Evolutionary conservation across 2,888 invertebrate species (phyloP), one percentile per base, ranked within the genome.

Genomic region (Hedya salicella): DNA sequence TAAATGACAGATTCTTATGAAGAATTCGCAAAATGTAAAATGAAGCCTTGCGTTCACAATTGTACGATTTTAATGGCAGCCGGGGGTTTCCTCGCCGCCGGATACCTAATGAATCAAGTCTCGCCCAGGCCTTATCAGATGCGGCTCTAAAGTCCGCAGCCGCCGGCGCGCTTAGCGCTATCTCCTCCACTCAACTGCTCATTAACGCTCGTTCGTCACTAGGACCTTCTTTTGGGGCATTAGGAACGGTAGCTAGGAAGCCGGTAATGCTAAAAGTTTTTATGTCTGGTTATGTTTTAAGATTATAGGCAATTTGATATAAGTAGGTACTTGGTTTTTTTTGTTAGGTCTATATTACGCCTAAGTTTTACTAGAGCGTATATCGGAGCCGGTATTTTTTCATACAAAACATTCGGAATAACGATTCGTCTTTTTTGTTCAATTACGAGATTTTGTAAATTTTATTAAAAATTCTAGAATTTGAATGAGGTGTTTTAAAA

Each of bases 131-230:
- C 50, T 64, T 57, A 57, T 64, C 64, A 17, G 50, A 44, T 50
- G 32, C 40, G 64, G 50, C 57, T 50, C 17, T 36, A 44, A 57
- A 57, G 57, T 42, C 64, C 42, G 49, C 52, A n/a, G 9, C 32
- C 32, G 19, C 21, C 13, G 32, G 44, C 21, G 39, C 50, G 40
- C 50, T 54, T 53, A 21, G 30, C 48, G 52, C 59, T 64, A 64
- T 64, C 64, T 64, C 46, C 57, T 50, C 64, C 64, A 57, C 57
- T 64, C 59, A 59, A 59, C 59, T 25, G 64, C 64, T 64, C 64
- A 59, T 64, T 64, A 64, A 64, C 57, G 52, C 50, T 50, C 64
- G 19, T 64, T 57, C 57, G 42, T 64, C 57, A 64, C 56, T 42
- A 44, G 21, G 49, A 17, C 40, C 30, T 19, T 21, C 49, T 57